phyloP scores from a whole-genome alignment of 35 echinoderm and acorn worm species.

The Anneissia japonica region DNA sequence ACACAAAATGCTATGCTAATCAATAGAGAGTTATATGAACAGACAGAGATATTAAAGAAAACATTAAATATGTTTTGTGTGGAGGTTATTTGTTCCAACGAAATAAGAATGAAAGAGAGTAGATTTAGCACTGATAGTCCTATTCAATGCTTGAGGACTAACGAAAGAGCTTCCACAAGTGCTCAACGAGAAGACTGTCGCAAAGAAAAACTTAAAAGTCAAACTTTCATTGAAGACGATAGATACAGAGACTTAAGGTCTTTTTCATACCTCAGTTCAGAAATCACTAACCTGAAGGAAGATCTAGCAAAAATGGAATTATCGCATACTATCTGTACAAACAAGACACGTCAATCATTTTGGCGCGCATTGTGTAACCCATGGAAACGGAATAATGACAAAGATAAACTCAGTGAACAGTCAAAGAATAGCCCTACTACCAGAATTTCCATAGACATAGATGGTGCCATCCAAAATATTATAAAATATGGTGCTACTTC shows the following conservation, averaged over 20 bases:
- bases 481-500: background rate
- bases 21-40: background rate
- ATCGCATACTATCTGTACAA: background rate
- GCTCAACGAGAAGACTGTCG: background rate
- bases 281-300: background rate
- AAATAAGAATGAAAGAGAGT: background rate
- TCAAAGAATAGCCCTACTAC: background rate
- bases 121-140: background rate
- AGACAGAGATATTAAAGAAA: background rate
- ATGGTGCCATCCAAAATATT: background rate
- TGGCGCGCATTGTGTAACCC: background rate
- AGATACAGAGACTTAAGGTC: background rate
- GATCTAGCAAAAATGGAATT: background rate
- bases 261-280: background rate
- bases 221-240: background rate
- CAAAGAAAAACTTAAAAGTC: no score
- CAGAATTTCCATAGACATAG: background rate
- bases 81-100: background rate
- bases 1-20: background rate
- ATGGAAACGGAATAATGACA: background rate
- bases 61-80: background rate
- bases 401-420: background rate
- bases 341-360: background rate
- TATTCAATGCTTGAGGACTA: no score
- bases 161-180: background rate